phyloP scores from a whole-genome alignment of 1,140 invertebrate species.

The Teleopsis dalmanni region DNA sequence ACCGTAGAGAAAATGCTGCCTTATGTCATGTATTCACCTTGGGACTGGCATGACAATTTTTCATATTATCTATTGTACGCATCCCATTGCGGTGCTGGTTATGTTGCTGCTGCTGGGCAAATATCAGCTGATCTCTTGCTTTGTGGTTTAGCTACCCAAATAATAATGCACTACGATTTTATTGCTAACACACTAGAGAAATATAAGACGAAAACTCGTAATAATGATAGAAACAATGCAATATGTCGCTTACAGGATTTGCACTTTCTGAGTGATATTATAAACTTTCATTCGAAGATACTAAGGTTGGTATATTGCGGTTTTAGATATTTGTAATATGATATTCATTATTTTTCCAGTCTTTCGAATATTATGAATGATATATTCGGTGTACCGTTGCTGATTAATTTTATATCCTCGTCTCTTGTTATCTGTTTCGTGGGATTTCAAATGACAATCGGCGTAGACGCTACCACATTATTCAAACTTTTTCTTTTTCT shows the following conservation, averaged over 20 bases:
- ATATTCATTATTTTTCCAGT: slow-evolving; percentile 12
- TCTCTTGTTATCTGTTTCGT: slow-evolving; percentile 27
- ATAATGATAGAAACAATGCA: background rate
- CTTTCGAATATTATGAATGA: slow-evolving; percentile 22
- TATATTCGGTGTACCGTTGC: slow-evolving; percentile 24
- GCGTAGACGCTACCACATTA: slow-evolving; percentile 5
- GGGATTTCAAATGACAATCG: slow-evolving; percentile 28
- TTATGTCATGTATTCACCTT: slow-evolving; percentile 22
- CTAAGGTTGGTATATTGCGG: slow-evolving; percentile 14
- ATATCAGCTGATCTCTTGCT: slow-evolving; percentile 26
- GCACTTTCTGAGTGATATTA: slow-evolving; percentile 8
- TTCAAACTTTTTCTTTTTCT: slow-evolving; percentile 18
- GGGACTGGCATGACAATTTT: slow-evolving; percentile 20
- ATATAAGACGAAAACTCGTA: background rate
- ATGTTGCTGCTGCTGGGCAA: slow-evolving; percentile 24
- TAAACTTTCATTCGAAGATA: slow-evolving; percentile 23
- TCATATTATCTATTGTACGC: slow-evolving; percentile 23
- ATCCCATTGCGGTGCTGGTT: slow-evolving; percentile 21
- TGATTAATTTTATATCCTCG: slow-evolving; percentile 23
- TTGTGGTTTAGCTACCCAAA: slow-evolving; percentile 19
- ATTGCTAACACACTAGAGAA: slow-evolving; percentile 15
- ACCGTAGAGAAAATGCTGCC: slow-evolving; percentile 19
- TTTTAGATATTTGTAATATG: background rate
- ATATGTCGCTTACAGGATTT: no score
- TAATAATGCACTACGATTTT: slow-evolving; percentile 34